Percentiles rank a stretch among this genome's conserved stretches.
phyloP scores from a whole-genome alignment of 2,113 vertebrate genomes.

The Pseudopodoces humilis region DNA sequence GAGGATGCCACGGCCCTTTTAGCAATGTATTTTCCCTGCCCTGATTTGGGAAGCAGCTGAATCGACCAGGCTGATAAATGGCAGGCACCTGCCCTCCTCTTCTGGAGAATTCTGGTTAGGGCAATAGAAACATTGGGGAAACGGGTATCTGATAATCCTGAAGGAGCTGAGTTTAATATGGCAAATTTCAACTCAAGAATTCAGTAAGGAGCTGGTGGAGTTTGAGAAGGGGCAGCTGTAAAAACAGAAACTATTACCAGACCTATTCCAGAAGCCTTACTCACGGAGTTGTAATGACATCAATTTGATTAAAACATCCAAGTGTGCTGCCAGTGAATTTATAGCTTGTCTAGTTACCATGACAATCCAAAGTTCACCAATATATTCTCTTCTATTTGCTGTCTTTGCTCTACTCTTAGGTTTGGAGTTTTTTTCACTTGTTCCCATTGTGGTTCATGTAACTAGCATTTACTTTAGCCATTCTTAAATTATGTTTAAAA shows the following conservation, averaged over 20 bases:
- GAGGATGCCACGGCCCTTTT: not conserved
- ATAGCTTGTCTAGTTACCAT: constrained; percentile 19
- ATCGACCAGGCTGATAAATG: not conserved
- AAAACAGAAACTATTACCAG: not conserved
- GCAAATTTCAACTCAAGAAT: not conserved
- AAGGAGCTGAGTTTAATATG: not conserved
- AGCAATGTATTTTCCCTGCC: not conserved
- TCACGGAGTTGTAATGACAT: constrained; percentile 22
- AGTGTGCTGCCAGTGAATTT: not conserved
- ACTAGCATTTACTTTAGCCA: not conserved
- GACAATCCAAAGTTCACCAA: not conserved
- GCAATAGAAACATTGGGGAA: not conserved
- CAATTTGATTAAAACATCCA: constrained; percentile 3
- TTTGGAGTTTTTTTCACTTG: not conserved
- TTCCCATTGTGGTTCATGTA: not conserved
- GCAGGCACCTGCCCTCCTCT: not conserved
- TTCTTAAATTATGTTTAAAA: not conserved
- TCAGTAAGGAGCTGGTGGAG: not conserved
- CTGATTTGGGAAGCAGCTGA: not conserved
- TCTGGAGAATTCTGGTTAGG: not conserved
- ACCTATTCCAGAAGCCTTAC: not conserved
- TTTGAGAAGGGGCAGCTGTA: constrained; percentile 21
- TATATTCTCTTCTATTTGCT: not conserved
- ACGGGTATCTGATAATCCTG: not conserved
- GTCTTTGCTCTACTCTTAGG: not conserved